Evolutionary conservation across 2,113 vertebrate genomes (phyloP), one percentile per base, ranked within the genome.

Genomic region (Brevimyrus niger): DNA sequence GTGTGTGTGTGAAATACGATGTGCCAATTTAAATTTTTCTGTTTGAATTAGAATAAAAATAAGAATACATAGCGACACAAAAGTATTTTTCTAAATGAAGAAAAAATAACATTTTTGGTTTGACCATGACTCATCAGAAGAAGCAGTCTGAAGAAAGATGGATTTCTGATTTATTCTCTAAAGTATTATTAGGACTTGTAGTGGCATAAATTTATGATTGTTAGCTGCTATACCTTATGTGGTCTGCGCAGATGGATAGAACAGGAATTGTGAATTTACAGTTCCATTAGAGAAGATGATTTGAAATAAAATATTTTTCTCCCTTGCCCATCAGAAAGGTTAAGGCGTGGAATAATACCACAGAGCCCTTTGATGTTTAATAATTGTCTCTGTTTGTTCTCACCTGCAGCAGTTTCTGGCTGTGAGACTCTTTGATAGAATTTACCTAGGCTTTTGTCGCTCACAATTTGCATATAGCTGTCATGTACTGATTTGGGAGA

Each of bases 391-490:
- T 47, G 48, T 90, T 87, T 84, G 69, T 90, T 91, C 85, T 87
- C 88, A 90, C 90, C 89, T 88, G 51, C 85, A 89, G 85, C 86
- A 83, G 69, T 91, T 92, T 86, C 73, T 87, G 88, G 89, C 61
- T 89, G 87, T 89, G 88, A 87, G 88, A 88, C 88, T 38, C 90
- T 92, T 91, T 92, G 91, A 92, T 92, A 73, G 87, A 91, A 86
- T 89, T 86, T 90, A 92, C 89, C 89, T 89, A 55, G 89, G 44
- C 83, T 69, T 87, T 51, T 46, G 27, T 44, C 65, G 21, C 50
- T 46, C 21, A 86, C 86, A 87, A 50, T 42, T 35, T 87, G 87
- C 73, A 46, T 53, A 53, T 84, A 11, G 35, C 84, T 92, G 89
- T 91, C 86, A 91, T 90, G 82, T 87, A 84, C 8, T 38, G 84